A percentile compares a stretch with the other conserved stretches of the same genome.
Evolutionary conservation across 2,888 invertebrate species (phyloP).

Genomic region (Tolmerus cingulatus): DNA sequence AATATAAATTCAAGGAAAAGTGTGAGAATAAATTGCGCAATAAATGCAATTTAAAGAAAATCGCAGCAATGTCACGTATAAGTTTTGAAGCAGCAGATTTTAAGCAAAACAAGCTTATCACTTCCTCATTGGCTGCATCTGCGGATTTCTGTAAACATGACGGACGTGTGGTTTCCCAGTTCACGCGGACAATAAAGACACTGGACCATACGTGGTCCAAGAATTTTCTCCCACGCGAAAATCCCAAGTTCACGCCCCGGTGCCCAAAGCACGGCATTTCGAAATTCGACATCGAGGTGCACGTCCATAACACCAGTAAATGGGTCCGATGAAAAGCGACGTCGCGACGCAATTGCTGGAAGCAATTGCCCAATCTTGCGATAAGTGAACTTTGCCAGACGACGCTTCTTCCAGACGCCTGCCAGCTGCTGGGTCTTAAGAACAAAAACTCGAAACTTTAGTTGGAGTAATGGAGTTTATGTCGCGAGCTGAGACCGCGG

Average conservation of each 20-base stretch:
- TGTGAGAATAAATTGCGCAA: not conserved
- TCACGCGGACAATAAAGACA: not conserved
- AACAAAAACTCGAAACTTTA: constrained; percentile 1
- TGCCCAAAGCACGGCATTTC: not conserved
- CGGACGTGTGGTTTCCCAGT: not conserved
- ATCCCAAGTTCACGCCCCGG: not conserved
- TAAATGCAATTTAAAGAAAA: not conserved
- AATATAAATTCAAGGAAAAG: not conserved
- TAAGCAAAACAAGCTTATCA: not conserved
- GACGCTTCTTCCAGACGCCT: not conserved
- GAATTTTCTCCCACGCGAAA: constrained; percentile 21
- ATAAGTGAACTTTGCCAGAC: not conserved
- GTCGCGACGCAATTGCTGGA: not conserved
- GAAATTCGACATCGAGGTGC: not conserved
- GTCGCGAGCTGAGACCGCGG: not conserved
- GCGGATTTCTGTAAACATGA: not conserved
- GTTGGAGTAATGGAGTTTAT: not conserved
- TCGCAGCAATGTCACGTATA: constrained; percentile 13
- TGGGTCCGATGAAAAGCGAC: not conserved
- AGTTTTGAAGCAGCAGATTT: not conserved
- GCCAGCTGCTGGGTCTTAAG: not conserved
- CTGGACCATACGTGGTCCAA: not conserved
- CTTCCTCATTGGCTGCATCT: not conserved
- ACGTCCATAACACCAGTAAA: not conserved
- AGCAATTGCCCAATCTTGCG: not conserved